Percentiles rank a stretch among this genome's conserved stretches.
phyloP scores from a whole-genome alignment of 1,140 invertebrate species.

The Doryteuthis pealeii region DNA sequence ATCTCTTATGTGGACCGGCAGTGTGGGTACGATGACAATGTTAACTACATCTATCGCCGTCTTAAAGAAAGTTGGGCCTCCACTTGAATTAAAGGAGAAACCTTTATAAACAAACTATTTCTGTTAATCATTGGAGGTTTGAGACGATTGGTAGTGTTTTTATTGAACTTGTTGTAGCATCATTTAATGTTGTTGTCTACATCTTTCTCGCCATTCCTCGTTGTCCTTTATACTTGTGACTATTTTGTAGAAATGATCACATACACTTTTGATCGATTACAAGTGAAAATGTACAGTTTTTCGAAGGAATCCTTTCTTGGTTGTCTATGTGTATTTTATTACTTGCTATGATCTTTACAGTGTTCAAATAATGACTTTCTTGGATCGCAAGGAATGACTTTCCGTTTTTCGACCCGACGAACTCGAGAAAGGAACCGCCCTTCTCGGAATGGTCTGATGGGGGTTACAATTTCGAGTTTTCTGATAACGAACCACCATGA shows the following conservation, averaged over 20 bases:
- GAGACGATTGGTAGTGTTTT: conserved; percentile 24
- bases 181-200: conserved; percentile 26
- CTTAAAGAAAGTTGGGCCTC: conserved; percentile 21
- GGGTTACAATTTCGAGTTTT: conserved; percentile 28
- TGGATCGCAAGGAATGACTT: conserved; percentile 19
- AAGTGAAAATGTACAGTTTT: conserved; percentile 8
- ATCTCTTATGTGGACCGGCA: conserved; percentile 21
- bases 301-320: conserved; percentile 31
- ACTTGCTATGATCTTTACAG: conserved; percentile 23
- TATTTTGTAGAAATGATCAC: conserved; percentile 16
- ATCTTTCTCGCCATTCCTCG: conserved; percentile 21
- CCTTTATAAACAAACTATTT: conserved; percentile 12
- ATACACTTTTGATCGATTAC: neutral
- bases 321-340: conserved; percentile 22
- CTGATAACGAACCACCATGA: conserved; percentile 25
- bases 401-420: conserved; percentile 8
- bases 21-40: conserved; percentile 19
- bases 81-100: conserved; percentile 18
- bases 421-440: neutral
- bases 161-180: conserved; percentile 17
- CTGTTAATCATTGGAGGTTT: conserved; percentile 13
- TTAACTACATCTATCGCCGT: conserved; percentile 21
- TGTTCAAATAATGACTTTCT: conserved; percentile 15
- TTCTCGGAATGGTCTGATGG: conserved; percentile 18
- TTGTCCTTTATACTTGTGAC: conserved; percentile 12